These are phyloP conservation scores for Naso thynnoides DNA, from an alignment of 2,797 vertebrate genomes.

Conservation along the genomic window DNA sequence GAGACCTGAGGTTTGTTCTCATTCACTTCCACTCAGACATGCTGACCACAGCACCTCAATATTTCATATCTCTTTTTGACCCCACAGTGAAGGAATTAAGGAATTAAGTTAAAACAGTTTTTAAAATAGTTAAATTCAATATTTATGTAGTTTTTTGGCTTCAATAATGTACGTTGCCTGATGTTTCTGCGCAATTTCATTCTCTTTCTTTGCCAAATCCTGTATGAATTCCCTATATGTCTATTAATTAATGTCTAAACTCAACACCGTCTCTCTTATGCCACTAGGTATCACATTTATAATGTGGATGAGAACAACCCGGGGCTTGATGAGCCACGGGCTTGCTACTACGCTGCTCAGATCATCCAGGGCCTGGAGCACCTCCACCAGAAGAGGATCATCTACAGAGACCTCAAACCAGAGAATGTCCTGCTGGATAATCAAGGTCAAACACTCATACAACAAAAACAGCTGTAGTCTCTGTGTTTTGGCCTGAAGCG, in stretches of 20 bases:
- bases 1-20: conserved; percentile 89
- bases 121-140: not conserved
- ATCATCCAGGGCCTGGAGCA: conserved; percentile 85
- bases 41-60: not conserved
- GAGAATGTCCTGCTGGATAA: conserved; percentile 94
- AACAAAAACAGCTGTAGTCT: not conserved
- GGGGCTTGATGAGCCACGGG: conserved; percentile 85
- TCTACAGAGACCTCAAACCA: conserved; percentile 95
- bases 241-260: not conserved
- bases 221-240: not conserved
- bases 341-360: conserved; percentile 90
- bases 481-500: not conserved
- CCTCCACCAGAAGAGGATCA: conserved; percentile 88
- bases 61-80: not conserved
- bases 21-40: not conserved
- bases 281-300: conserved; percentile 89
- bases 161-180: too few species aligned
- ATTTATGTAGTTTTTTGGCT: too few species aligned
- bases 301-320: conserved; percentile 88
- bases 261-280: not conserved
- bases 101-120: too few species aligned
- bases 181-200: not conserved
- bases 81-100: not conserved
- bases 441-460: conserved; percentile 77
- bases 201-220: not conserved